phyloP scores from a whole-genome alignment of 2,113 vertebrate species.

The Sinosuthora webbiana region DNA sequence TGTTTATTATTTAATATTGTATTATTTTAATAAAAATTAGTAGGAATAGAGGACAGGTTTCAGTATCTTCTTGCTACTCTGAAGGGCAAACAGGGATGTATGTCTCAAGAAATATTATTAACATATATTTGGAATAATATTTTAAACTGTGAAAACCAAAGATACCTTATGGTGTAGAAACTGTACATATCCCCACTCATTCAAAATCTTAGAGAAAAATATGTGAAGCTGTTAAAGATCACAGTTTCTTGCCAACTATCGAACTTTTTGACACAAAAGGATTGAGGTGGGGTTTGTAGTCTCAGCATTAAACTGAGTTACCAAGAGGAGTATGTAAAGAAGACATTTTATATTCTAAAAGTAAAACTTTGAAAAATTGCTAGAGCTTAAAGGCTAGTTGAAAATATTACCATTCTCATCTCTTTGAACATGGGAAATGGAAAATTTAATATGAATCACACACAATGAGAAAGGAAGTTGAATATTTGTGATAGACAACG shows the following conservation, averaged over 20 bases:
- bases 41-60: not conserved
- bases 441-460: not conserved
- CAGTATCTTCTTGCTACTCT: not conserved
- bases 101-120: not conserved
- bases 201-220: not conserved
- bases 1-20: not conserved
- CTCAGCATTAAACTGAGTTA: not conserved
- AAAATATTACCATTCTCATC: not conserved
- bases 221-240: not conserved
- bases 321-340: not conserved
- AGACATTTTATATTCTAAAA: not conserved
- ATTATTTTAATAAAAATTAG: not conserved
- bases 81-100: not conserved
- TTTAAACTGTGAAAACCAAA: not conserved
- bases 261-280: not conserved
- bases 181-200: not conserved
- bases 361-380: not conserved
- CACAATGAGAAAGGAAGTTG: not conserved
- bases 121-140: not conserved
- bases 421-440: not conserved
- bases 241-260: not conserved
- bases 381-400: not conserved
- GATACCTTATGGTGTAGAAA: not conserved
- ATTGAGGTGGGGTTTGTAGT: not conserved
- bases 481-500: not conserved